phyloP scores from a whole-genome alignment of 2,113 vertebrate genomes.

The Mus spicilegus region DNA sequence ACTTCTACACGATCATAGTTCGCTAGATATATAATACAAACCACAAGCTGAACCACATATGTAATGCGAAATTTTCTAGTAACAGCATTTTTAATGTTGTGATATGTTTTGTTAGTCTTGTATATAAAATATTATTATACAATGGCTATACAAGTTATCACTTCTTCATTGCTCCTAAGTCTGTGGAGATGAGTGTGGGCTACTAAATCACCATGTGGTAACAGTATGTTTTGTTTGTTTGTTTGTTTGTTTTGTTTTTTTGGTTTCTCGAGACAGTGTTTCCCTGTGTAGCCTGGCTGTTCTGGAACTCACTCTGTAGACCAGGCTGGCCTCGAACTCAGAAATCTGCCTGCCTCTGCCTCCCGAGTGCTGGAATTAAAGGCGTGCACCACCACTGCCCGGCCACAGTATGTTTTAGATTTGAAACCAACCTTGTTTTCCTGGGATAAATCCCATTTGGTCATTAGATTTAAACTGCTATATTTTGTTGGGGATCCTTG shows the following conservation, averaged over 20 bases:
- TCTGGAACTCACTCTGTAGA: no score
- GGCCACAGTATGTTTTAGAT: neutral
- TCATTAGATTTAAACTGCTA: neutral
- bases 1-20: neutral
- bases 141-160: slow-evolving; percentile 13
- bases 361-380: no score
- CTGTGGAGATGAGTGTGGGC: neutral
- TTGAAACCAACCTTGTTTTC: slow-evolving; percentile 8
- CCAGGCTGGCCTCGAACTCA: no score
- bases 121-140: neutral
- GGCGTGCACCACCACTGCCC: no score
- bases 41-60: neutral
- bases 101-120: slow-evolving; percentile 5
- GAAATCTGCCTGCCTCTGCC: no score
- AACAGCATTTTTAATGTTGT: neutral
- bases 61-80: neutral
- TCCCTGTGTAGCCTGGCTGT: no score
- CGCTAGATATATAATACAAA: neutral
- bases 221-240: no score
- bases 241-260: no score
- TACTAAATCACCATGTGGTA: neutral
- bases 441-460: neutral
- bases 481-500: slow-evolving; percentile 6
- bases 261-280: no score
- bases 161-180: neutral